Base-by-base conservation (phyloP, 2,113 vertebrate genomes). In the Cyanoderma ruficeps region DNA sequence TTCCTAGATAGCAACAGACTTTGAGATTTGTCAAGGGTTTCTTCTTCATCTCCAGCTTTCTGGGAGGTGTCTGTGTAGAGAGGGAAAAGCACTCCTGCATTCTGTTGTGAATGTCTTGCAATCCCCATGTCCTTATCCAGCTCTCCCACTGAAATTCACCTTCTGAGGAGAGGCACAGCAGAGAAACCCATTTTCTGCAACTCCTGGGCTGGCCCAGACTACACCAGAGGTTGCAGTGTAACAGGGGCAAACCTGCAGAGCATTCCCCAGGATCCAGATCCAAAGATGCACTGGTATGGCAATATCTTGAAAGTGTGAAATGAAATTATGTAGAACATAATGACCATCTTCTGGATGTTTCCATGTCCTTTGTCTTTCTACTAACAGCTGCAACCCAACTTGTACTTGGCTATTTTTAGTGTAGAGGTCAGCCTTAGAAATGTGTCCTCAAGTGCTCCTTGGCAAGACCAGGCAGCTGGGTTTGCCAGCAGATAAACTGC, bases 381-480 rank as follows among this genome's bases (percentile, higher is more conserved):
- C 56, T 39, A 86, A 67, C 79, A 83, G 68, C 88, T 87, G 90
- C 90, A 78, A 53, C 56, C 57, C 81, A 60, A 24, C 59, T 91
- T 59, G 78, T 27, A 22, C 92, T 71, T 68, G 10, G 31, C 80
- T 96, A 79, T 89, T 86, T 94, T 93, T 90, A 74, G 64, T 7
- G 72, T 31, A n/a, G 86, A 87, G 90, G 92, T 88, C 88, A 86
- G 60, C 68, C 70, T 83, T 55, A 47, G 76, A 87, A 87, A 87
- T 23, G 68, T 20, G 64, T 94, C 96, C 92, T 94, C 76, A 68
- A 82, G 69, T 89, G 83, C 88, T 81, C 92, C 71, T 70, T 96
- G 94, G 93, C 94, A 84, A 35, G 60, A 13, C 65, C n/a, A 16
- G 0, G 1, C 72, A 78, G 75, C 35, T 39, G 25, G 68, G 9